phyloP scores from a whole-genome alignment of 1,140 invertebrate species.

The Drosophila hydei region DNA sequence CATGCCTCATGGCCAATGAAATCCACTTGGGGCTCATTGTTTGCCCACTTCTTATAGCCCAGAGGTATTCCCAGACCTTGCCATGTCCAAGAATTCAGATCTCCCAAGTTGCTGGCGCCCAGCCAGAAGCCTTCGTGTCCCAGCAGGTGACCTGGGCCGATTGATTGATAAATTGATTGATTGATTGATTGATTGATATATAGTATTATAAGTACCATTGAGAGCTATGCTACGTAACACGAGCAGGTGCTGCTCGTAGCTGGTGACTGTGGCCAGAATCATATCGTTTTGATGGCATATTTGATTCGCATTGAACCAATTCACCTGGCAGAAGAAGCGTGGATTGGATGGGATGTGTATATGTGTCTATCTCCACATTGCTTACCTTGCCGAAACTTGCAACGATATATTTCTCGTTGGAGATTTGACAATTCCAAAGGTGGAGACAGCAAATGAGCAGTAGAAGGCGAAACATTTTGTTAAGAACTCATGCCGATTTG shows the following conservation, averaged over 20 bases:
- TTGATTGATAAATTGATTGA: neutral
- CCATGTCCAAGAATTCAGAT: conserved; percentile 51
- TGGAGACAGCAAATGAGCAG: conserved; percentile 31
- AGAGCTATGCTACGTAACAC: conserved; percentile 26
- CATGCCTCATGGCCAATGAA: conserved; percentile 24
- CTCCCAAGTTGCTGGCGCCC: conserved; percentile 49
- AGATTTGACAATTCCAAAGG: neutral
- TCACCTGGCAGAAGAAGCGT: conserved; percentile 22
- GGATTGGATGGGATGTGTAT: neutral
- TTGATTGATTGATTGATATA: neutral
- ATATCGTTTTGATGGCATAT: conserved; percentile 47
- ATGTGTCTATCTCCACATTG: neutral
- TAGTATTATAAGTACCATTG: no score
- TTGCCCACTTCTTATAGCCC: conserved; percentile 52
- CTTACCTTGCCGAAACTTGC: conserved; percentile 42
- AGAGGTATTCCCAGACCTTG: conserved; percentile 46
- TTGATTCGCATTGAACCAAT: conserved; percentile 51
- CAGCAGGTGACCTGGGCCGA: conserved; percentile 22
- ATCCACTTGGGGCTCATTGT: conserved; percentile 25
- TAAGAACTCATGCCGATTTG: neutral
- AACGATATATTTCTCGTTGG: conserved; percentile 31
- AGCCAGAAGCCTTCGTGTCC: conserved; percentile 53
- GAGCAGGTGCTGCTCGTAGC: conserved; percentile 33
- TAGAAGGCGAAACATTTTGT: conserved; percentile 47
- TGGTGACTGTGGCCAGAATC: conserved; percentile 50